Evolutionary conservation across 2,113 vertebrate genomes (phyloP).

Genomic region (Vombatus ursinus): DNA sequence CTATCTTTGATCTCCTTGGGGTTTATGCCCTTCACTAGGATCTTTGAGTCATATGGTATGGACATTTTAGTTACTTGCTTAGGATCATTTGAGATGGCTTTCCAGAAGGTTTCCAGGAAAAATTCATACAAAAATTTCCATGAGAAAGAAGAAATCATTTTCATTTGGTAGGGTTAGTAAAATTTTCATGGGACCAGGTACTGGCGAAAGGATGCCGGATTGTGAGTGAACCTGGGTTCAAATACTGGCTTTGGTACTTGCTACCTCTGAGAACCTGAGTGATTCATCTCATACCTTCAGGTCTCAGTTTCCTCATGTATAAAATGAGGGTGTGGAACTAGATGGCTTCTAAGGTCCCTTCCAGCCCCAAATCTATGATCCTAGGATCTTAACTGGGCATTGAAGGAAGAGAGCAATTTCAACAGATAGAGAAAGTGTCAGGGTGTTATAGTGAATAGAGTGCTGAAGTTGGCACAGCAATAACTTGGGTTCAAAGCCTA

Average conservation of each 20-base stretch:
- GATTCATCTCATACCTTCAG: background rate
- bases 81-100: background rate
- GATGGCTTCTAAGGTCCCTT: background rate
- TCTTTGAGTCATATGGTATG: background rate
- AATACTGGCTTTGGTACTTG: background rate
- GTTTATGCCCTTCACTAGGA: background rate
- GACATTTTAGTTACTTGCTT: background rate
- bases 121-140: background rate
- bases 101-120: background rate
- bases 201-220: background rate
- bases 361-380: background rate
- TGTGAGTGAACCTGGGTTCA: background rate
- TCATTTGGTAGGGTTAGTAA: background rate
- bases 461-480: no score
- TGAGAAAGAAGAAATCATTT: background rate
- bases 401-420: background rate
- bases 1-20: background rate
- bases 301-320: background rate
- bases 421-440: no score
- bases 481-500: no score
- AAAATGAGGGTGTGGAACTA: background rate
- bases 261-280: background rate
- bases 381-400: background rate
- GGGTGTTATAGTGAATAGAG: no score
- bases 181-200: background rate